phyloP scores from a whole-genome alignment of 2,797 vertebrate genomes.

The Bradypodion pumilum region DNA sequence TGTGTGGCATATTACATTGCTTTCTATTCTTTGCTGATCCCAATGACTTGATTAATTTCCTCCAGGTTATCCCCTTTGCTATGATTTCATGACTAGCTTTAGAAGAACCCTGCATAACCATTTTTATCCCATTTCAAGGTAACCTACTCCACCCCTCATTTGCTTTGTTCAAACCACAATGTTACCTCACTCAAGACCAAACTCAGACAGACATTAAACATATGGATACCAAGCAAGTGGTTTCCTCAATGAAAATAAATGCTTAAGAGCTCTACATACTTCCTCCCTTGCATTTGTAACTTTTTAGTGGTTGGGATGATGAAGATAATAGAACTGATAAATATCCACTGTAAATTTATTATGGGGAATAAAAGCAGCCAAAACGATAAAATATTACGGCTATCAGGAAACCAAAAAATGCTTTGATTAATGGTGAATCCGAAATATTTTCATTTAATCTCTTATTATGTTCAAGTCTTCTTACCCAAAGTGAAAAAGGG shows the following conservation, averaged over 20 bases:
- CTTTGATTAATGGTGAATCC: conserved; percentile 30
- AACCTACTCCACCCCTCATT: conserved; percentile 10
- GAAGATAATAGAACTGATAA: conserved; percentile 70
- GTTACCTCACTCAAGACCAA: conserved; percentile 51
- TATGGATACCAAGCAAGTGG: conserved; percentile 52
- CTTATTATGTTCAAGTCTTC: conserved; percentile 29
- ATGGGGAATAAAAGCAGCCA: conserved; percentile 56
- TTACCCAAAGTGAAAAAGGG: conserved; percentile 47
- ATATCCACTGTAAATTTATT: conserved; percentile 62
- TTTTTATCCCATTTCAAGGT: conserved; percentile 32
- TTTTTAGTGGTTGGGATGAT: conserved; percentile 56
- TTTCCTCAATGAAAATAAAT: conserved; percentile 61
- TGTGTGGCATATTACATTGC: neutral
- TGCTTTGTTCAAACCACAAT: conserved; percentile 39
- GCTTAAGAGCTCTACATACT: conserved; percentile 57
- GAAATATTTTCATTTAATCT: conserved; percentile 46
- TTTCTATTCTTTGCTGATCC: neutral
- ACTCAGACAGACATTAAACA: conserved; percentile 36
- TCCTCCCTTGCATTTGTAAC: conserved; percentile 50
- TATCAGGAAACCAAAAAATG: conserved; percentile 56
- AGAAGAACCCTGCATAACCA: conserved; percentile 6
- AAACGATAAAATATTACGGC: conserved; percentile 52
- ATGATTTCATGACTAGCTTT: conserved; percentile 41
- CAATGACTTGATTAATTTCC: neutral
- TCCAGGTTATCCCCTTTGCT: neutral